Conservation (phyloP, 2,888 invertebrate genomes). For the Drosophila parthenogenetica region DNA sequence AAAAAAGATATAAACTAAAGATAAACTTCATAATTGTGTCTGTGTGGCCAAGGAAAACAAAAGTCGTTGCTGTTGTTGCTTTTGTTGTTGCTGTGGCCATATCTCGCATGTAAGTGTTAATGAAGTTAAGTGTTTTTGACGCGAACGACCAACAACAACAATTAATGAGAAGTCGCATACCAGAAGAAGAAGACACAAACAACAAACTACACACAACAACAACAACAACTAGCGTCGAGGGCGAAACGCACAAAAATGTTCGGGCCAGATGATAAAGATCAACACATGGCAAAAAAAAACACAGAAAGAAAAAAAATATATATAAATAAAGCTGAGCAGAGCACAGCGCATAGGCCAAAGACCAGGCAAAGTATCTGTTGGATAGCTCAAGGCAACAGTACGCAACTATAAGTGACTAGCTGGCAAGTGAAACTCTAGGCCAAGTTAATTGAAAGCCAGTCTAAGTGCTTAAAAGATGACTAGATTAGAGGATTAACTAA, state of each 20-base stretch:
- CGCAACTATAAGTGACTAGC: slow-evolving; percentile 24
- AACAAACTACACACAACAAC: slow-evolving; percentile 26
- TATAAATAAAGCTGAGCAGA: slow-evolving; percentile 8
- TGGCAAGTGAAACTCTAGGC: slow-evolving; percentile 44
- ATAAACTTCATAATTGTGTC: slow-evolving; percentile 77
- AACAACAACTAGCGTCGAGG: slow-evolving; percentile 39
- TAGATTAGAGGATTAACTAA: slow-evolving; percentile 25
- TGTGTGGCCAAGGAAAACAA: slow-evolving; percentile 68
- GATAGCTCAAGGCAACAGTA: slow-evolving; percentile 41
- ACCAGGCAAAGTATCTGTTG: slow-evolving; percentile 27
- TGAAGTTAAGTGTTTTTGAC: slow-evolving; percentile 78
- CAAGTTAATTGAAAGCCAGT: slow-evolving; percentile 54
- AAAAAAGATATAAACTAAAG: slow-evolving; percentile 66
- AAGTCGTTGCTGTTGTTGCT: slow-evolving; percentile 39
- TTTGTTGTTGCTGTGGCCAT: slow-evolving; percentile 50
- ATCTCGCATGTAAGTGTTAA: slow-evolving; percentile 79
- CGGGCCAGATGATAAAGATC: slow-evolving; percentile 67
- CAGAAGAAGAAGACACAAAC: slow-evolving; percentile 27
- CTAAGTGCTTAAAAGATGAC: slow-evolving; percentile 26
- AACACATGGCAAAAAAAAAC: slow-evolving; percentile 63
- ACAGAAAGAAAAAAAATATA: background rate
- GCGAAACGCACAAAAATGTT: slow-evolving; percentile 63
- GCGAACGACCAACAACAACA: slow-evolving; percentile 68
- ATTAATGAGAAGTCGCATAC: slow-evolving; percentile 74
- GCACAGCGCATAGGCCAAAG: slow-evolving; percentile 45